Evolutionary conservation across 2,797 vertebrate species (phyloP).

Genomic region (Aselliscus stoliczkanus): DNA sequence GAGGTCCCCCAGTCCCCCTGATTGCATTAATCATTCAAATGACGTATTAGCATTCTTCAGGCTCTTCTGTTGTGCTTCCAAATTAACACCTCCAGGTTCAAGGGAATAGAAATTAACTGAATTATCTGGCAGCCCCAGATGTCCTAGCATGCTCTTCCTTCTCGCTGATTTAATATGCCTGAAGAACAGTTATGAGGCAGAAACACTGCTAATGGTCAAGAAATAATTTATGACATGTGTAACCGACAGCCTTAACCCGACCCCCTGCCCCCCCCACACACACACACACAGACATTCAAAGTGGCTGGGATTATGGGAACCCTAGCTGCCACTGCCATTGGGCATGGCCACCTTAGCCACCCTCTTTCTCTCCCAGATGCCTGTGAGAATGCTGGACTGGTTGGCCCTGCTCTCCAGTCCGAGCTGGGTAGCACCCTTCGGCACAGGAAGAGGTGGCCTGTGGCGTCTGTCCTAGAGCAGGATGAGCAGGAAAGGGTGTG

Average conservation of each 20-base stretch:
- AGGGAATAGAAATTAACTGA: slow-evolving; percentile 96
- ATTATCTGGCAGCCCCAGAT: slow-evolving; percentile 96
- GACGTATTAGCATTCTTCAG: slow-evolving; percentile 95
- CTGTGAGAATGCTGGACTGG: background rate
- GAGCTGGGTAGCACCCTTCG: background rate
- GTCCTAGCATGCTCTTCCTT: slow-evolving; percentile 88
- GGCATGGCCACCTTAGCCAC: background rate
- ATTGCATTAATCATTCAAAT: slow-evolving; percentile 97
- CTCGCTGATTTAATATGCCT: slow-evolving; percentile 89
- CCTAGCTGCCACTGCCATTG: background rate
- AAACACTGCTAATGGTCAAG: slow-evolving; percentile 92
- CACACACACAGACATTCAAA: slow-evolving; percentile 65
- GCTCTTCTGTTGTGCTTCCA: slow-evolving; percentile 92
- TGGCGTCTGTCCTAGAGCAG: background rate
- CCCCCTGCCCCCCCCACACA: slow-evolving; percentile 34
- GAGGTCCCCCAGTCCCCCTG: slow-evolving; percentile 90
- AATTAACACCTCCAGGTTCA: slow-evolving; percentile 97
- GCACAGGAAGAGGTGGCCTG: background rate
- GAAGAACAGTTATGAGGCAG: slow-evolving; percentile 88
- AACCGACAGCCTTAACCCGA: slow-evolving; percentile 76
- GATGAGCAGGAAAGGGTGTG: background rate
- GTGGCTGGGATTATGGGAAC: slow-evolving; percentile 62
- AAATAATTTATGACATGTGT: slow-evolving; percentile 87
- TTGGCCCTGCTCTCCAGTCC: background rate
- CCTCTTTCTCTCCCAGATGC: background rate